phyloP scores from a whole-genome alignment of 2,797 vertebrate genomes.

The Taeniopygia guttata region DNA sequence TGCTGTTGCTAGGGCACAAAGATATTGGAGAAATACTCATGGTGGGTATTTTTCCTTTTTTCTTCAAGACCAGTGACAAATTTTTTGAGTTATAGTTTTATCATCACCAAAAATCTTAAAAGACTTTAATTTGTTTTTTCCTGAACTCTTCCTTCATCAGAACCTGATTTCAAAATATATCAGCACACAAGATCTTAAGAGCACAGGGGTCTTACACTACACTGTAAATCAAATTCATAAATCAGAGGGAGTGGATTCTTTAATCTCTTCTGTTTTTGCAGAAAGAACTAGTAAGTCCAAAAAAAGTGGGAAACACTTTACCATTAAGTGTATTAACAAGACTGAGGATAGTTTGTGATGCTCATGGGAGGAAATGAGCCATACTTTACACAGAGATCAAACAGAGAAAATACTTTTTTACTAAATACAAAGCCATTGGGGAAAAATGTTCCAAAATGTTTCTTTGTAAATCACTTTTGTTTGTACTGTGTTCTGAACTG shows the following conservation, averaged over 20 bases:
- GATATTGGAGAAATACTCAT: conserved; percentile 6
- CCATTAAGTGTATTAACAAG: background rate
- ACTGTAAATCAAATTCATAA: background rate
- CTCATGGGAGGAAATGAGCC: background rate
- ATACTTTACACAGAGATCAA: background rate
- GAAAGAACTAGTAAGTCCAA: background rate
- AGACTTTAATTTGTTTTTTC: background rate
- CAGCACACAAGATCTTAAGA: background rate
- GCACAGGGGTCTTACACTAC: background rate
- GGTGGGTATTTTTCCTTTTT: background rate
- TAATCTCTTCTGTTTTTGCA: background rate
- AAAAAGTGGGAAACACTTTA: background rate
- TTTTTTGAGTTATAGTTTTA: background rate
- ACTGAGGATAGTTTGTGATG: background rate
- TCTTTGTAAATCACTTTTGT: background rate
- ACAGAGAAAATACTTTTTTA: background rate
- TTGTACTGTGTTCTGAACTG: background rate
- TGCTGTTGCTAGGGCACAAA: conserved; percentile 63
- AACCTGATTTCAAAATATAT: background rate
- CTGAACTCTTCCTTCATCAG: background rate
- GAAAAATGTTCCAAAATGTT: background rate
- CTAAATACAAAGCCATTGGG: background rate
- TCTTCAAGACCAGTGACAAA: background rate
- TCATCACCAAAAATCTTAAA: background rate
- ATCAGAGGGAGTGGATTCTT: background rate